These are phyloP conservation scores for Cataglyphis altisquamis DNA, from an alignment of 2,888 invertebrate species.

Conservation along the genomic window DNA sequence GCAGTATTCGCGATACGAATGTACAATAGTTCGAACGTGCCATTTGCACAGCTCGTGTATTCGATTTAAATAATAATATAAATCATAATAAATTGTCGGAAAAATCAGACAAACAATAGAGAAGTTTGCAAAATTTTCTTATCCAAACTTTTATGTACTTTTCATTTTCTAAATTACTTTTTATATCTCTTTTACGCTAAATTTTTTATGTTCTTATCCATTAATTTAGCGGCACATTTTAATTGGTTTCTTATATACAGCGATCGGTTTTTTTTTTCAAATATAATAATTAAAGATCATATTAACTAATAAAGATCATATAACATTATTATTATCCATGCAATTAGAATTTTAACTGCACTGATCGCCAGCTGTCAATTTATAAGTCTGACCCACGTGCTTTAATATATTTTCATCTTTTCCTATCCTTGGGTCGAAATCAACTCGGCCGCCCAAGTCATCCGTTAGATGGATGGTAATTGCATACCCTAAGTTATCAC, in stretches of 20 bases:
- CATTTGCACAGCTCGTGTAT: neutral
- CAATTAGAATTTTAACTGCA: neutral
- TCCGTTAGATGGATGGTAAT: conserved; percentile 64
- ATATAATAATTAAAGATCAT: neutral
- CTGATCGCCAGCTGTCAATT: conserved; percentile 21
- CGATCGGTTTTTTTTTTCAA: neutral
- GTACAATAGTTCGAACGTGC: conserved; percentile 21
- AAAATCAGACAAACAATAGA: neutral
- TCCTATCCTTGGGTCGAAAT: conserved; percentile 23
- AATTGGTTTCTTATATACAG: neutral
- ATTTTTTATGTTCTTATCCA: neutral
- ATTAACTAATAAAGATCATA: neutral
- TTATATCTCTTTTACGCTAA: neutral
- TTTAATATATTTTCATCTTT: conserved; percentile 40
- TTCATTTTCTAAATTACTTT: neutral
- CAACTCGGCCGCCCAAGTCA: conserved; percentile 23
- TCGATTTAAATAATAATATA: neutral
- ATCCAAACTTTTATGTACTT: neutral
- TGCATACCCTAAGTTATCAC: conserved; percentile 62
- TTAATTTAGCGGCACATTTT: neutral
- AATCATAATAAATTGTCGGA: neutral
- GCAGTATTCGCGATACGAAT: conserved; percentile 42
- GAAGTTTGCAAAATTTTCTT: conserved; percentile 1
- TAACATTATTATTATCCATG: neutral
- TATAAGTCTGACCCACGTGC: conserved; percentile 3